Conservation (phyloP, 2,888 invertebrate species). For the Eupithecia dodoneata region DNA sequence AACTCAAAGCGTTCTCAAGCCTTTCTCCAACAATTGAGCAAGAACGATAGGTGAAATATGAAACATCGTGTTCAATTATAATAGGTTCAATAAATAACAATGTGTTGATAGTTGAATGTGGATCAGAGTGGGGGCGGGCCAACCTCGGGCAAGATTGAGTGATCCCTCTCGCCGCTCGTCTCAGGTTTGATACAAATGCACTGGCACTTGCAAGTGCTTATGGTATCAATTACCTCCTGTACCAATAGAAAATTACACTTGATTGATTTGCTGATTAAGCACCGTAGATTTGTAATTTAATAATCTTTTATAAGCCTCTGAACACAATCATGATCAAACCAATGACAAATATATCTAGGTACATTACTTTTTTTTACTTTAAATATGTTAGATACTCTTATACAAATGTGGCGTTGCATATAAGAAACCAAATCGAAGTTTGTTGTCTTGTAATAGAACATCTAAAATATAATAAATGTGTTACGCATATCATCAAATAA, state of each 20-base stretch:
- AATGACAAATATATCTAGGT: neutral
- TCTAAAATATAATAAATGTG: constrained; percentile 33
- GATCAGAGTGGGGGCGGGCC: constrained; percentile 57
- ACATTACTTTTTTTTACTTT: neutral
- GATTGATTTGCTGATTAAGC: neutral
- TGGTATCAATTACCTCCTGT: neutral
- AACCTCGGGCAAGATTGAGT: constrained; percentile 54
- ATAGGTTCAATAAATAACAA: constrained; percentile 62
- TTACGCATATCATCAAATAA: constrained; percentile 56
- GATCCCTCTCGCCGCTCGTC: constrained; percentile 46
- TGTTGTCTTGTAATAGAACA: constrained; percentile 3
- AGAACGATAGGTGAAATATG: constrained; percentile 45
- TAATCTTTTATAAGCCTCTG: neutral
- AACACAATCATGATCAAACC: neutral
- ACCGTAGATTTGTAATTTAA: neutral
- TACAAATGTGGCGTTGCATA: neutral
- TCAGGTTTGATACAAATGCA: constrained; percentile 24
- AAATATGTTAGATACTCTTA: neutral
- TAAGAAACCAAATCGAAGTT: constrained; percentile 4
- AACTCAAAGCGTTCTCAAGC: constrained; percentile 19
- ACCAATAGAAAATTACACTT: constrained; percentile 1
- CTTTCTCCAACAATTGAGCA: constrained; percentile 40
- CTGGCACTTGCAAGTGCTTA: neutral
- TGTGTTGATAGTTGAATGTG: constrained; percentile 63
- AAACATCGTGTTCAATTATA: constrained; percentile 52